phyloP scores from a whole-genome alignment of 2,113 vertebrate species.

The Scomber colias region DNA sequence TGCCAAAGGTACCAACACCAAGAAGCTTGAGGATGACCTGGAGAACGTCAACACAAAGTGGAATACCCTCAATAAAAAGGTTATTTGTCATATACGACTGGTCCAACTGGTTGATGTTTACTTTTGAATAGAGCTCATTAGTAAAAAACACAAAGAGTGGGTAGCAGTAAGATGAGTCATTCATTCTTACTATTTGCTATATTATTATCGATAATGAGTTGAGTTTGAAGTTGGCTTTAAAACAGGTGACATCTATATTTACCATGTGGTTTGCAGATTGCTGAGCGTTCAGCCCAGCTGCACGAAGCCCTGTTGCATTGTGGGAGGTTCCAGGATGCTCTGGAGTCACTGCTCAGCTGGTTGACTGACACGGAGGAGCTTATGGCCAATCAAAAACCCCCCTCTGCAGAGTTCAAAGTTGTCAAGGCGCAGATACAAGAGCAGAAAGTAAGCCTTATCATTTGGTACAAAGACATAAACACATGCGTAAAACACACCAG shows the following conservation, averaged over 20 bases:
- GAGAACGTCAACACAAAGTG: constrained; percentile 91
- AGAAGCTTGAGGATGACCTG: constrained; percentile 90
- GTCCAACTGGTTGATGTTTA: constrained; percentile 21
- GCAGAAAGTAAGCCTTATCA: constrained; percentile 89
- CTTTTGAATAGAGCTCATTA: neutral
- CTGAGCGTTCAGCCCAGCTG: constrained; percentile 93
- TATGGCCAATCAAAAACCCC: constrained; percentile 95
- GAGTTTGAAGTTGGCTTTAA: neutral
- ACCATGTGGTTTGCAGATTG: constrained; percentile 85
- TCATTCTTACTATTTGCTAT: neutral
- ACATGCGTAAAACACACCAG: neutral
- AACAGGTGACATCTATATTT: constrained; percentile 54
- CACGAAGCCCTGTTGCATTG: constrained; percentile 96
- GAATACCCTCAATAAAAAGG: constrained; percentile 99
- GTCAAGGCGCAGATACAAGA: constrained; percentile 99
- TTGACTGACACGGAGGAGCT: constrained; percentile 97
- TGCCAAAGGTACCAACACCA: constrained; percentile 89
- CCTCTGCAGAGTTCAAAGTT: constrained; percentile 97
- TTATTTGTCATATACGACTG: constrained; percentile 52
- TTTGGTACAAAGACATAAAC: constrained; percentile 3
- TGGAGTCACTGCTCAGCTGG: constrained; percentile 98
- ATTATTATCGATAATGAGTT: neutral
- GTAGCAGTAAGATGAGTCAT: constrained; percentile 6
- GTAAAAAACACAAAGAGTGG: neutral
- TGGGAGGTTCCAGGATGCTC: constrained; percentile 97